A percentile compares a stretch with the other conserved stretches of the same genome.
Conservation (phyloP, 2,797 vertebrate species). For the Eospalax fontanierii region DNA sequence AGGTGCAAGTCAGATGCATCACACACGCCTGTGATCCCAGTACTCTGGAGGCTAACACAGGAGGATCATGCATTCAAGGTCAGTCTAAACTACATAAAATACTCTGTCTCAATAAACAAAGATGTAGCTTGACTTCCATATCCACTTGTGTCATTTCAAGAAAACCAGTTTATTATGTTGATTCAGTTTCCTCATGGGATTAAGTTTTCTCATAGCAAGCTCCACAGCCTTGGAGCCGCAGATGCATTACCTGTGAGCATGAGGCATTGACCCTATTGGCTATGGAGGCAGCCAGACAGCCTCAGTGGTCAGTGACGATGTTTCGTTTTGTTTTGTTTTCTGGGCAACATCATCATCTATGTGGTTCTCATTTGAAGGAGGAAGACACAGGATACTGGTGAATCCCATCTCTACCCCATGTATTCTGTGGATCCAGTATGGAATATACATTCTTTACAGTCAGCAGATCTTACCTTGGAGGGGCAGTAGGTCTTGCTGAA, state of each 20-base stretch:
- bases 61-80: neutral
- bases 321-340: too few species aligned
- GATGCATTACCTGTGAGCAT: neutral
- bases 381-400: accelerated
- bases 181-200: neutral
- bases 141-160: too few species aligned
- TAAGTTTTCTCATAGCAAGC: too few species aligned
- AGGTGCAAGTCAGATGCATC: too few species aligned
- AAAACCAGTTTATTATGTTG: neutral
- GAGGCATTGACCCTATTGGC: neutral
- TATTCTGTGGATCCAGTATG: accelerated
- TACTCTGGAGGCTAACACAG: neutral
- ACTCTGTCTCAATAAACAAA: neutral
- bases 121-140: neutral
- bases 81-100: neutral
- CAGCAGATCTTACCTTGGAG: neutral
- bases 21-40: neutral
- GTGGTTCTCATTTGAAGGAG: neutral
- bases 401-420: accelerated
- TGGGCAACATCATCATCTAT: neutral
- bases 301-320: neutral
- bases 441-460: neutral
- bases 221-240: too few species aligned
- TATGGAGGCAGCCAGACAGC: neutral
- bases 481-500: neutral